These are phyloP conservation scores for Limosa lapponica DNA, from an alignment of 2,797 vertebrate genomes.

Conservation along the genomic window DNA sequence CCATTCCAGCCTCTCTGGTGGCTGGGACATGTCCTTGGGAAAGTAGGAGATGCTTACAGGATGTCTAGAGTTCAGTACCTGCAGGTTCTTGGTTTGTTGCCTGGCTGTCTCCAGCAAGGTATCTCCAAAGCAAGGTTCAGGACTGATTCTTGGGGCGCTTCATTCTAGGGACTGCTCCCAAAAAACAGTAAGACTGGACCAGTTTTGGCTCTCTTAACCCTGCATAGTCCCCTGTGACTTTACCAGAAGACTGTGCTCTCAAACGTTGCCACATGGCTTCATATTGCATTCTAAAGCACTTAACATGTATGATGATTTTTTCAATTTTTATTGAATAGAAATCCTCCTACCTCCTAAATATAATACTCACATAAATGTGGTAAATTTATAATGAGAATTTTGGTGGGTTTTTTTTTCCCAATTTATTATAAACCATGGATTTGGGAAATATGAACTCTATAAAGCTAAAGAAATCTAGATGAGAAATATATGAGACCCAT, in stretches of 20 bases:
- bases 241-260: neutral
- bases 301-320: rapidly evolving
- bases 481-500: neutral
- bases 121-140: neutral
- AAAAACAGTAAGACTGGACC: neutral
- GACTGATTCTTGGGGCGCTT: neutral
- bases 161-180: neutral
- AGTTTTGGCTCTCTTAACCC: neutral
- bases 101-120: neutral
- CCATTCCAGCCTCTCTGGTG: neutral
- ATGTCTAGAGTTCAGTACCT: neutral
- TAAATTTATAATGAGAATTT: neutral
- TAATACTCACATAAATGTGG: neutral
- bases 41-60: neutral
- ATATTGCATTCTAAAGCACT: rapidly evolving
- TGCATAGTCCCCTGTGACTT: neutral
- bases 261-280: rapidly evolving
- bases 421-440: neutral
- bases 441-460: neutral
- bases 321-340: neutral
- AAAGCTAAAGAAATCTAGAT: neutral
- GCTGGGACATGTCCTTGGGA: neutral
- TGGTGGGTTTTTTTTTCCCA: rapidly evolving
- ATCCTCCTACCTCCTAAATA: neutral
- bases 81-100: neutral